Percentiles rank a stretch among this genome's conserved stretches.
phyloP scores from a whole-genome alignment of 35 echinoderm and acorn worm genomes.

The Eucidaris tribuloides region DNA sequence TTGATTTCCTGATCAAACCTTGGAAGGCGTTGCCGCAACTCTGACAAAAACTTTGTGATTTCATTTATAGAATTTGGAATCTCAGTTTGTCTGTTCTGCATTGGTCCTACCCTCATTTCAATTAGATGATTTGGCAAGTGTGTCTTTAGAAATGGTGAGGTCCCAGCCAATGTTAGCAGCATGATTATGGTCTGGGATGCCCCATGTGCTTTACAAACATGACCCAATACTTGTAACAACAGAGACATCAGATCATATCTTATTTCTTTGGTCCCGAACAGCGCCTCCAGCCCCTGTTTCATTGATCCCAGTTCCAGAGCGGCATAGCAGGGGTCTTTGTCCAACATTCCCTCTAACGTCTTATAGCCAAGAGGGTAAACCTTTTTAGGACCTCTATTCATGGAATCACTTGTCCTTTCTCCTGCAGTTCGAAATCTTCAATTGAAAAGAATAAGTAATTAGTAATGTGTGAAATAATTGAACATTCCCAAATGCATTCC shows the following conservation, averaged over 20 bases:
- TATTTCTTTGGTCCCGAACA: constrained; percentile 52
- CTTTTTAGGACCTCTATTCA: no score
- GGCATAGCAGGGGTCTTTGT: constrained; percentile 38
- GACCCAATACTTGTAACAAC: constrained; percentile 26
- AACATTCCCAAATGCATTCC: no score
- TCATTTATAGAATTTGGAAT: constrained; percentile 24
- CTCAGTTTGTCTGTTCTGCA: background rate
- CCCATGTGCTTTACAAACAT: constrained; percentile 50
- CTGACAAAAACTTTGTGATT: background rate
- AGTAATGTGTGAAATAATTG: no score
- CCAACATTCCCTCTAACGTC: constrained; percentile 16
- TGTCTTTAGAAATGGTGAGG: constrained; percentile 26
- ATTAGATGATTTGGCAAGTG: constrained; percentile 40
- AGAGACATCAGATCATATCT: constrained; percentile 44
- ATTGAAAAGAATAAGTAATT: no score
- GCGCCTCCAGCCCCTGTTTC: constrained; percentile 37
- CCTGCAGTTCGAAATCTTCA: no score
- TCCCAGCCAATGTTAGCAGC: constrained; percentile 38
- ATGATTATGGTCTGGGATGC: constrained; percentile 40
- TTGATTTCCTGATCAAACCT: constrained; percentile 39
- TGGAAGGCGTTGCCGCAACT: constrained; percentile 29
- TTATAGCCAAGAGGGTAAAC: constrained; percentile 33
- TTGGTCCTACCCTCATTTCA: background rate
- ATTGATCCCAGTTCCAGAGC: constrained; percentile 24
- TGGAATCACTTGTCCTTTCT: no score